A percentile compares a stretch with the other conserved stretches of the same genome.
Evolutionary conservation across 2,113 vertebrate genomes (phyloP).

Genomic region (Falco punctatus): DNA sequence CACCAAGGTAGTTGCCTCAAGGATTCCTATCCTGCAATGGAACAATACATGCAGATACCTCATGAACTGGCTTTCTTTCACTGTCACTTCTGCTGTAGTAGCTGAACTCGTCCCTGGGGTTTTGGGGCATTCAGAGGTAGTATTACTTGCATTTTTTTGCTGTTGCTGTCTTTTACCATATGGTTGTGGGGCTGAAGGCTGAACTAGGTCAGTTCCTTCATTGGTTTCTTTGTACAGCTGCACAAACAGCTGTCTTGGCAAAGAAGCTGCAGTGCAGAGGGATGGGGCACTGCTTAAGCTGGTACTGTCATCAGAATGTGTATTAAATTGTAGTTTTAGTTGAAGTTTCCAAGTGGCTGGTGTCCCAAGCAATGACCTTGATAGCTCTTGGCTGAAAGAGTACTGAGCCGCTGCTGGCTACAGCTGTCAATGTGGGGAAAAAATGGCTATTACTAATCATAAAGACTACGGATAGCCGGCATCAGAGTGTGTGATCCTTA

Average conservation of each 20-base stretch:
- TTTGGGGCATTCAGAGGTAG: not conserved
- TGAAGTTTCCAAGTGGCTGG: not conserved
- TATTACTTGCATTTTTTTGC: not conserved
- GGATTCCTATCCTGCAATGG: not conserved
- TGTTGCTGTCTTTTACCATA: not conserved
- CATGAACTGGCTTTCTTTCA: not conserved
- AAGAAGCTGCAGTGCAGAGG: not conserved
- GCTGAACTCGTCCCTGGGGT: not conserved
- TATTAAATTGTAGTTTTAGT: not conserved
- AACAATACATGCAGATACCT: not conserved
- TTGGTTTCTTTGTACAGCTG: not conserved
- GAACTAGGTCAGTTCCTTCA: not conserved
- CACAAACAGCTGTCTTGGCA: not conserved
- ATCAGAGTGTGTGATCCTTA: fast-evolving
- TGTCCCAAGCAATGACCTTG: not conserved
- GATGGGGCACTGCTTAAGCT: not conserved
- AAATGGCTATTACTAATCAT: not conserved
- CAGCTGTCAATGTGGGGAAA: not conserved
- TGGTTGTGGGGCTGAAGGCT: not conserved
- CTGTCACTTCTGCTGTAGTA: not conserved
- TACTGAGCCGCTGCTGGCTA: not conserved
- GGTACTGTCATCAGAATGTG: not conserved
- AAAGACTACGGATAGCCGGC: not conserved
- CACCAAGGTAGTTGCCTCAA: not conserved
- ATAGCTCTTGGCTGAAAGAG: not conserved